Conservation (phyloP, 2,113 vertebrate genomes). For the Craseonycteris thonglongyai region DNA sequence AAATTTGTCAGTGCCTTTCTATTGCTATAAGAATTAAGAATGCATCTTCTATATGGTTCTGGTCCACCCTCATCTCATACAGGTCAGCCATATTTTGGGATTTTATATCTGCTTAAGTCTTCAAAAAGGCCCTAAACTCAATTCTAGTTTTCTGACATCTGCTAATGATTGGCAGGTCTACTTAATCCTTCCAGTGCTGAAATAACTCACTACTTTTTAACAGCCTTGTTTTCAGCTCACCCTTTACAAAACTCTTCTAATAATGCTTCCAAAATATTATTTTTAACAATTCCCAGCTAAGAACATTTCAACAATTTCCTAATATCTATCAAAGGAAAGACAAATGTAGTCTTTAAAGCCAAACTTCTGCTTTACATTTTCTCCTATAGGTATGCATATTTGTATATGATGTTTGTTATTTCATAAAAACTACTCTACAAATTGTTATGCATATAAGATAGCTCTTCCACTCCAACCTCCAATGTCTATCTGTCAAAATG, state of each 20-base stretch:
- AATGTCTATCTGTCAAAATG: background rate
- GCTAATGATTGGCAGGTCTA: background rate
- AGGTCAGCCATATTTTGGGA: background rate
- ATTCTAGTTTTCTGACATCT: background rate
- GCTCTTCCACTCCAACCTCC: background rate
- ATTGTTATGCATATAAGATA: background rate
- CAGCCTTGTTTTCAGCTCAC: background rate
- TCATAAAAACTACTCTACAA: background rate
- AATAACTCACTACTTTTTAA: background rate
- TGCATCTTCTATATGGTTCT: background rate
- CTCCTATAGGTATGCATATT: background rate
- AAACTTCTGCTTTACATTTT: background rate
- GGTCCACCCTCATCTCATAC: background rate
- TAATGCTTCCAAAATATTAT: background rate
- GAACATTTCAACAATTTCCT: background rate
- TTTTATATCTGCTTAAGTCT: background rate
- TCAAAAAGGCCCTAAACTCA: background rate
- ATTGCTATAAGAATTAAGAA: background rate
- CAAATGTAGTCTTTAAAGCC: background rate
- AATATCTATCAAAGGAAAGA: background rate
- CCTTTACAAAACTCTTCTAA: background rate
- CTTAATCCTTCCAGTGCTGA: background rate
- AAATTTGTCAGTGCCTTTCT: background rate
- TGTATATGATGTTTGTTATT: background rate
- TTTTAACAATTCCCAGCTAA: background rate